Percentiles rank a stretch among this genome's conserved stretches.
Evolutionary conservation across 2,797 vertebrate species (phyloP).

Genomic region (Cryptoprocta ferox): DNA sequence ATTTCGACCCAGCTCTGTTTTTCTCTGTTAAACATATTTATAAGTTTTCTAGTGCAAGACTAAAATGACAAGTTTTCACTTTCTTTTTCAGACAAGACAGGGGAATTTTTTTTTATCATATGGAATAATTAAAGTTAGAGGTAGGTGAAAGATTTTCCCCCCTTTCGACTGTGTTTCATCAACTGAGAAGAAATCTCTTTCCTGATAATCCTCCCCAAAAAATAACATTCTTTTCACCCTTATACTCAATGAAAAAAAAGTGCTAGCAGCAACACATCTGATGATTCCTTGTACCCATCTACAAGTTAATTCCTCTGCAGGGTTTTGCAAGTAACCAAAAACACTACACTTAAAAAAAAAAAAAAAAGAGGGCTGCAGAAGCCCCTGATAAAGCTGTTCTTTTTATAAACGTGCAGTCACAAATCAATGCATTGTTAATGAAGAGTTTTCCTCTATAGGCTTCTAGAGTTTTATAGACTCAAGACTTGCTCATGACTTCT

Average conservation of each 20-base stretch:
- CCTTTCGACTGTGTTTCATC: neutral
- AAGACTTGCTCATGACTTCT: slow-evolving; percentile 26
- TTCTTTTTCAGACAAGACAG: slow-evolving; percentile 25
- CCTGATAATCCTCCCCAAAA: slow-evolving; percentile 55
- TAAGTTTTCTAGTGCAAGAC: slow-evolving; percentile 37
- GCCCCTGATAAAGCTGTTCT: slow-evolving; percentile 63
- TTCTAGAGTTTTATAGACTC: neutral
- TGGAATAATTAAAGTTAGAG: slow-evolving; percentile 59
- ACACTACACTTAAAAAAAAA: slow-evolving; percentile 13
- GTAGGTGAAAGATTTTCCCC: slow-evolving; percentile 50
- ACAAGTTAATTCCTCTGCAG: slow-evolving; percentile 66
- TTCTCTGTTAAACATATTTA: neutral
- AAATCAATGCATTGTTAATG: slow-evolving; percentile 72
- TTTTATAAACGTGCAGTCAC: slow-evolving; percentile 72
- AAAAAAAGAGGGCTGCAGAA: neutral
- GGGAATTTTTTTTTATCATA: slow-evolving; percentile 10
- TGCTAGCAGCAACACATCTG: slow-evolving; percentile 62
- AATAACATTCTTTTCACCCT: slow-evolving; percentile 65
- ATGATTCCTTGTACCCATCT: slow-evolving; percentile 45
- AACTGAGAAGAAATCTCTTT: slow-evolving; percentile 63
- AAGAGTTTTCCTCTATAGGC: slow-evolving; percentile 31
- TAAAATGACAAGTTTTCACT: slow-evolving; percentile 46
- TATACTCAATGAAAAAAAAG: slow-evolving; percentile 7
- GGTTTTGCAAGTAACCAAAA: slow-evolving; percentile 50
- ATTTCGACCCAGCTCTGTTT: neutral